Base-by-base conservation (phyloP, 2,113 vertebrate species). In the Edolisoma coerulescens region DNA sequence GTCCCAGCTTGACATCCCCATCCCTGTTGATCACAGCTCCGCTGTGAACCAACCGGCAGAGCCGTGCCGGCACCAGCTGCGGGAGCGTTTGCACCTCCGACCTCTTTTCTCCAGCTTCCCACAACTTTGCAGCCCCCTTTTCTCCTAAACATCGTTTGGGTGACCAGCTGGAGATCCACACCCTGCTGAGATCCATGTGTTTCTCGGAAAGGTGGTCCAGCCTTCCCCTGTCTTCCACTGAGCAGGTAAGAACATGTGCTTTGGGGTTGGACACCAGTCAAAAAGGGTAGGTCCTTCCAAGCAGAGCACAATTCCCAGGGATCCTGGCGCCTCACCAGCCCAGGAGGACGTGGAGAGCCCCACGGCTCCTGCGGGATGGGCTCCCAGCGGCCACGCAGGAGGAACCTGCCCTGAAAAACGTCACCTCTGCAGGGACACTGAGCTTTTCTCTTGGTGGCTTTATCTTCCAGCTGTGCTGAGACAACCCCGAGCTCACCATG, bases 181-280 rank as follows among this genome's bases (percentile, higher is more conserved):
- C 45, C 71, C 84, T 6, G 27, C 70, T 16, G 80, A 75, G 56
- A 52, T 20, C 49, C 89, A 91, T 80, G 94, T 21, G 60, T 28
- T 87, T 85, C 83, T 93, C 14, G 7, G 87, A 52, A 80, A 67
- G 13, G 87, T 79, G 96, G 80, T 93, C 54, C 39, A 90, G 93
- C 91, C 92, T 75, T 67, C 59, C 52, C 6, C 28, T 11, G 0
- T 77, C 92, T 87, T 93, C 78, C 78, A 60, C n/a, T 0, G 45
- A 81, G 97, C 98, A 97, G 97, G 97, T 97, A 96, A 56, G 77
- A 87, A 97, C 98, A 96, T 9, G 98, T 17, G 35, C 41, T 61
- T 35, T 73, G 87, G 94, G 91, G 73, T 97, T 97, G 97, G 96
- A 95, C 79, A 54, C 83, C 91, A 20, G 44, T 96, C 97, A 97